These are phyloP conservation scores for Turnix velox DNA, from an alignment of 2,113 vertebrate genomes.

Conservation along the genomic window DNA sequence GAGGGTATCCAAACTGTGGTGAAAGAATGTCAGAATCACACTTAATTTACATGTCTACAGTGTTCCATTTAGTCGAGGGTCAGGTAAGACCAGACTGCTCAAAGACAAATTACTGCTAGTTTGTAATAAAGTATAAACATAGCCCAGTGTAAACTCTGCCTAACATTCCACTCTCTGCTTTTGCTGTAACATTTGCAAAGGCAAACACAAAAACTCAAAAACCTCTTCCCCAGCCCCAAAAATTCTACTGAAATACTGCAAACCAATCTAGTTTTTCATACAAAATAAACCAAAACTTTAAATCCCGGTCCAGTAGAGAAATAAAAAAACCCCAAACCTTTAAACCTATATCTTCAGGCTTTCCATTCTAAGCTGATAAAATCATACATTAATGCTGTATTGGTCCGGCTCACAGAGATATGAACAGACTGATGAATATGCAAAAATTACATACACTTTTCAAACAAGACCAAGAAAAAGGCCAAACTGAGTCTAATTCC, in stretches of 20 bases:
- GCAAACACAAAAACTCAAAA: background rate
- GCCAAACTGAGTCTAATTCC: background rate
- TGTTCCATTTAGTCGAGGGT: background rate
- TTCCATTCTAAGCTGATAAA: background rate
- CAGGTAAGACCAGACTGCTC: background rate
- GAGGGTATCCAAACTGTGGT: background rate
- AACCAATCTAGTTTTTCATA: background rate
- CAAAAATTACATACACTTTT: background rate
- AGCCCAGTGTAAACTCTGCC: background rate
- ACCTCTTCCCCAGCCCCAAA: rapidly evolving
- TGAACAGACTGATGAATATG: background rate
- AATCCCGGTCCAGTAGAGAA: background rate
- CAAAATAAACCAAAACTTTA: background rate
- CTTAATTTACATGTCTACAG: background rate
- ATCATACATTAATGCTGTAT: background rate
- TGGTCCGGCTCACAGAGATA: background rate
- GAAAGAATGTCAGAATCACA: background rate
- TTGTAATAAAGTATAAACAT: background rate
- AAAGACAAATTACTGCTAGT: background rate
- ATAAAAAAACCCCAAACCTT: background rate
- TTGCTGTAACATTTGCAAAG: background rate
- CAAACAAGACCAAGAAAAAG: background rate
- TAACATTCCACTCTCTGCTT: background rate
- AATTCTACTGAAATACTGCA: background rate
- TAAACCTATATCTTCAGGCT: background rate